Base-by-base conservation (phyloP, 2,888 invertebrate genomes). In the Pseudoips prasinana region DNA sequence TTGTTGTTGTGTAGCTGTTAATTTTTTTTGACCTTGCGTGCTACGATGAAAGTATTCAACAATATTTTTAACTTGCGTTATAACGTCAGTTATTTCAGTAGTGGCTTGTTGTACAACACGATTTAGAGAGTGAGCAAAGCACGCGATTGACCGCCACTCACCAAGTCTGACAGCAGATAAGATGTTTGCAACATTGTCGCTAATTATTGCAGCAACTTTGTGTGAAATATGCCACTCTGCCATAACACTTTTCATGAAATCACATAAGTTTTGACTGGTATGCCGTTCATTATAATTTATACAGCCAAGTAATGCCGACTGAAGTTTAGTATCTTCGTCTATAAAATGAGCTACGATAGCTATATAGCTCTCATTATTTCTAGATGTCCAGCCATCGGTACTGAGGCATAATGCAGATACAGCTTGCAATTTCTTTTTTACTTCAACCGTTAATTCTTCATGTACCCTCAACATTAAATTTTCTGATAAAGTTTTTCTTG, bases 101-200 rank as follows among this genome's bases (percentile, higher is more conserved):
- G 18, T 29, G 8, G 36, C 43, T 9, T 25, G 5, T 33, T 43
- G 45, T 10, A 54, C 44, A 8, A 34, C 29, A 10, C 32, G 31
- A 38, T 54, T 47, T 19, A 46, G 10, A 10, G 39, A 25, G 29
- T 54, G 43, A 19, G 45, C 49, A 18, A 46, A 50, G 24, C 46
- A 44, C 8, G 22, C 6, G 0, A 50, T 36, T 3, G 33, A 32
- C 8, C 42, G 26, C 52, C 48, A 53, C 1, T 30, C 36, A 23
- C 45, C 47, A 6, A 33, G 7, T 33, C 37, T 34, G 8, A 53
- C 29, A 9, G 52, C 52, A 10, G 39, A 29, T 25, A 35, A 20
- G 3, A 56, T 51, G 11, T 53, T 53, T 10, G 32, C 28, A n/a
- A 46, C 48, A 29, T 56, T 56, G 14, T 56, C 56, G 23, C 44